Percentiles rank a stretch among this genome's conserved stretches.
These are phyloP conservation scores for Idaea biselata DNA, from an alignment of 2,888 invertebrate species.

Conservation along the genomic window DNA sequence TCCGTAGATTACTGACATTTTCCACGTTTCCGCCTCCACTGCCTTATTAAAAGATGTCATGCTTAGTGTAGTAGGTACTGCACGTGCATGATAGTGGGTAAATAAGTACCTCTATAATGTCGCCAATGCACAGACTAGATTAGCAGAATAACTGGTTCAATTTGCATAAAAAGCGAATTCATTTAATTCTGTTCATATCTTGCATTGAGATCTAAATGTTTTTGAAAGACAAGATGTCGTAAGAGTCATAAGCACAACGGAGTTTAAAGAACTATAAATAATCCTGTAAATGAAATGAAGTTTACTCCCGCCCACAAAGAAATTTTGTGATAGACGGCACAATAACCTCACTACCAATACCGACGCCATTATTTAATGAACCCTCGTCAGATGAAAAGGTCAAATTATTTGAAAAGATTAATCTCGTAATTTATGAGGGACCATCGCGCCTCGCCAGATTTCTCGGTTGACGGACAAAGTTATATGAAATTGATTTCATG, in stretches of 20 bases:
- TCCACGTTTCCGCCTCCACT: constrained; percentile 74
- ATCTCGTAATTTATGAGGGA: constrained; percentile 77
- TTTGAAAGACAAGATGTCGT: not conserved
- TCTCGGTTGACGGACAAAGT: constrained; percentile 61
- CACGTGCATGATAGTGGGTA: constrained; percentile 48
- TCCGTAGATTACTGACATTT: constrained; percentile 75
- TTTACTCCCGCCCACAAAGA: constrained; percentile 60
- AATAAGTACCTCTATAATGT: constrained; percentile 3
- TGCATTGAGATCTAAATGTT: not conserved
- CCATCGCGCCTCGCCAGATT: constrained; percentile 67
- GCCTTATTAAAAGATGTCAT: constrained; percentile 76
- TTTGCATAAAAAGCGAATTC: not conserved
- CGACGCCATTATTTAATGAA: constrained; percentile 78
- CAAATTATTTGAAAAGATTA: constrained; percentile 81
- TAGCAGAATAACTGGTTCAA: constrained; percentile 2
- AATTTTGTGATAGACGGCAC: constrained; percentile 76
- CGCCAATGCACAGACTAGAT: constrained; percentile 15
- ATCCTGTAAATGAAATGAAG: constrained; percentile 37
- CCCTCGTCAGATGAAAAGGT: constrained; percentile 80
- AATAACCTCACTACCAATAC: constrained; percentile 75
- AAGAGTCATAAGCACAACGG: not conserved
- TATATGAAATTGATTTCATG: constrained; percentile 64
- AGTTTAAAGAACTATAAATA: not conserved
- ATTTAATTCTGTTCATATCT: not conserved
- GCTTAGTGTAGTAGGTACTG: constrained; percentile 31